Conservation (phyloP, 2,113 vertebrate genomes). For the Orycteropus afer region DNA sequence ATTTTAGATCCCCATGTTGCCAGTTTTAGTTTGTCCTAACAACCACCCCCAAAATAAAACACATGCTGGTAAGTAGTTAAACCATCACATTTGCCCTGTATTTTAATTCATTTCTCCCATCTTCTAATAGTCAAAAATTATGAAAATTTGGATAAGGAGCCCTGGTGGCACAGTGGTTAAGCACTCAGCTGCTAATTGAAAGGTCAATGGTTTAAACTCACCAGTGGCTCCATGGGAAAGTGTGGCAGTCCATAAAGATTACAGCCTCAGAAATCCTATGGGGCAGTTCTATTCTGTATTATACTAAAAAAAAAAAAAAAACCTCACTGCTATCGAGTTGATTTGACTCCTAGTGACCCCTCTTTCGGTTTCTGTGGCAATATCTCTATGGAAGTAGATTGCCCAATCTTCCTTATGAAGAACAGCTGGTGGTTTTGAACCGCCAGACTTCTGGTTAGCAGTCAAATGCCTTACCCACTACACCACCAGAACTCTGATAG, state of each 20-base stretch:
- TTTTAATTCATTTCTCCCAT: neutral
- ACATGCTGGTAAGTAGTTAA: neutral
- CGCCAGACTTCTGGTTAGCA: too few relatives aligned
- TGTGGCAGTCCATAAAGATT: neutral
- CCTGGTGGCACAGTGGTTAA: neutral
- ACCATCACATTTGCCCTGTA: neutral
- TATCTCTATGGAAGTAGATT: too few relatives aligned
- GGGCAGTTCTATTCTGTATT: neutral
- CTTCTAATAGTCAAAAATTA: slow-evolving; percentile 45
- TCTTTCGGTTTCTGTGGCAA: too few relatives aligned
- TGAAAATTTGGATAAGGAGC: slow-evolving; percentile 38
- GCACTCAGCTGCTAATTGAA: neutral
- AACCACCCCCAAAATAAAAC: neutral
- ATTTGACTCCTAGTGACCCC: too few relatives aligned
- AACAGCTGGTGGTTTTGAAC: too few relatives aligned
- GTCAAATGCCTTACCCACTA: too few relatives aligned
- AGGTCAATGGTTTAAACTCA: too few relatives aligned
- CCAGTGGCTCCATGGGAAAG: neutral
- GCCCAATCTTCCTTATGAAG: too few relatives aligned
- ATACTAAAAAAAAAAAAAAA: too few relatives aligned
- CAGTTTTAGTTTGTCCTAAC: slow-evolving; percentile 43
- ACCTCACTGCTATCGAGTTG: too few relatives aligned
- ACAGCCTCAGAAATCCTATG: neutral
- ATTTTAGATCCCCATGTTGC: slow-evolving; percentile 43
- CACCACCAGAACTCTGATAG: too few relatives aligned